phyloP scores from a whole-genome alignment of 2,888 invertebrate species.

The Emmelina monodactyla region DNA sequence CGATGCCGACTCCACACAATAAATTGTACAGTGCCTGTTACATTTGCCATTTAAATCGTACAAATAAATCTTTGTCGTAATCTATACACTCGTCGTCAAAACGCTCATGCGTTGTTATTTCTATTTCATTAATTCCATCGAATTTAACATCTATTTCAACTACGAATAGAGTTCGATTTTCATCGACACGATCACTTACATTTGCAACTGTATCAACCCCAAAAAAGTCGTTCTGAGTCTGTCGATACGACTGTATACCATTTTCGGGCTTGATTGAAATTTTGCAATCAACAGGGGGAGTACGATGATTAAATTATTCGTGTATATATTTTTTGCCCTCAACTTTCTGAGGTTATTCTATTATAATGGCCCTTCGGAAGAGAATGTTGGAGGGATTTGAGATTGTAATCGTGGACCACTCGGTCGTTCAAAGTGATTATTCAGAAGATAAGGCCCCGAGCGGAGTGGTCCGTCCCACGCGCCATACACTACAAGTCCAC shows the following conservation, averaged over 20 bases:
- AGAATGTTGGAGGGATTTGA: conserved; percentile 61
- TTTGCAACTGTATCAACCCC: conserved; percentile 34
- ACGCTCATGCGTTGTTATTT: conserved; percentile 23
- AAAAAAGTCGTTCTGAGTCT: conserved; percentile 55
- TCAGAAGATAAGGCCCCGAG: conserved; percentile 47
- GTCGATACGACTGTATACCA: conserved; percentile 59
- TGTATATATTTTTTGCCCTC: conserved; percentile 58
- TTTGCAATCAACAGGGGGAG: conserved; percentile 63
- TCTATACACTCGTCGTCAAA: conserved; percentile 39
- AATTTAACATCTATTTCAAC: conserved; percentile 22
- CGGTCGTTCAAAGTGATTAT: conserved; percentile 64
- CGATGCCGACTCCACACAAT: conserved; percentile 29
- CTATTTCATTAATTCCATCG: conserved; percentile 16
- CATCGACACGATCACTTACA: conserved; percentile 9
- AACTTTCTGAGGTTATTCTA: conserved; percentile 44
- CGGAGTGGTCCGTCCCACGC: conserved; percentile 49
- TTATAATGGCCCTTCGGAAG: conserved; percentile 50
- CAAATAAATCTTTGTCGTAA: conserved; percentile 61
- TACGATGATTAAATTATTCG: conserved; percentile 59
- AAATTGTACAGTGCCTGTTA: conserved; percentile 42
- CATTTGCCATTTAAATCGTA: conserved; percentile 52
- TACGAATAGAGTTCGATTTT: conserved; percentile 20
- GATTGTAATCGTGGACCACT: conserved; percentile 57
- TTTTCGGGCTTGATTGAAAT: conserved; percentile 65
- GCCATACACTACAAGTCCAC: conserved; percentile 21